Base-by-base conservation (phyloP, 2,797 vertebrate genomes). In the Iguana delicatissima region DNA sequence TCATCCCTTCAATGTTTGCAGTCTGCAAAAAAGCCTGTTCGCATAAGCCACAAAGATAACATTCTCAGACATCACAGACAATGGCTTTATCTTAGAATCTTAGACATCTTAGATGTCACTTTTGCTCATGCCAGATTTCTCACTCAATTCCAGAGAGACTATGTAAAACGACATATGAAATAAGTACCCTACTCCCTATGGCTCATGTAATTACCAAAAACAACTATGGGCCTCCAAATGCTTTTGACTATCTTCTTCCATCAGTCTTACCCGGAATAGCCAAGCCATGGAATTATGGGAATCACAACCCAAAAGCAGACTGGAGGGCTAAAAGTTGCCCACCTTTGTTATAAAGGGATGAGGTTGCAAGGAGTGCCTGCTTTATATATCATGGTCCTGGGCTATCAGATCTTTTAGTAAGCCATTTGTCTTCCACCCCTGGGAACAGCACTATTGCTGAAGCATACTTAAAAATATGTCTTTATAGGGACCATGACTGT, bases 121-220 rank as follows among this genome's bases (percentile, higher is more conserved):
- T 46, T 10, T 84, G 55, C 20, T 62, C 55, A 72, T 42, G 32
- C 73, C 59, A 38, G 26, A 46, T 46, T 46, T 46, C 42, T 42
- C 14, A 69, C 77, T 52, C 46, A 22, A 14, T n/a, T 87, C 42
- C 46, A 22, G 6, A 38, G 38, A 7, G 35, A 29, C 69, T 59
- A 50, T 14, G 13, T 35, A 59, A 46, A 57, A 32, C 2, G 20
- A 35, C 67, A 32, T 81, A 24, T 22, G 24, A 74, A 50, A 83
- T 69, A 52, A 77, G 74, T 77, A 24, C 22, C 46, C 64, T 52
- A 16, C 74, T 26, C 55, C 59, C 1, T 55, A 1, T 62, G 62
- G 0, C 16, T 22, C 32, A 0, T 0, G 4, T 10, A 59, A 76
- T 32, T 46, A 46, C 3, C 26, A 79, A 79, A 79, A 46, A 12